Conservation (phyloP, 2,888 invertebrate genomes). For the Acleris literana region DNA sequence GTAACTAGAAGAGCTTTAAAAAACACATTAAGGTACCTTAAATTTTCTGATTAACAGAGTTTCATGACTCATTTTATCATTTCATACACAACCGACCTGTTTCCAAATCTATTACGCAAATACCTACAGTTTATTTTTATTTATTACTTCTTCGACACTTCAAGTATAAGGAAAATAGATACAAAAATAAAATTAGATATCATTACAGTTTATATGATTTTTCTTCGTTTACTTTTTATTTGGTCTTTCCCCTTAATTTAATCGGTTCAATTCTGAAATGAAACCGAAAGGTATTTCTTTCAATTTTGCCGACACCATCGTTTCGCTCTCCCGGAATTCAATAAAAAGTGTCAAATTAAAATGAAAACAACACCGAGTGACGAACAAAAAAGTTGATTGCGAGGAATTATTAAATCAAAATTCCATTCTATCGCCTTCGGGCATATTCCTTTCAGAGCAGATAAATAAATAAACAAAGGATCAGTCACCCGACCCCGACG, state of each 20-base stretch:
- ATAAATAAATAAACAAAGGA: slow-evolving; percentile 39
- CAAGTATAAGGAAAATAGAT: no score
- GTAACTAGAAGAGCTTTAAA: no score
- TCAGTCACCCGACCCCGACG: not conserved
- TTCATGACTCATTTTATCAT: no score
- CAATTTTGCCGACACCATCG: slow-evolving; percentile 26
- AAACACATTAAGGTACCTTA: no score
- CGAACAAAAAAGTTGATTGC: slow-evolving; percentile 36
- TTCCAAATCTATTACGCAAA: no score
- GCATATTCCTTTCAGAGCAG: slow-evolving; percentile 46
- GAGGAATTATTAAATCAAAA: slow-evolving; percentile 39
- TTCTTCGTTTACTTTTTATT: not conserved
- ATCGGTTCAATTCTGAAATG: slow-evolving; percentile 23
- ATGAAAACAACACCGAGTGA: slow-evolving; percentile 35
- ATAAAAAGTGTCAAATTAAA: slow-evolving; percentile 33
- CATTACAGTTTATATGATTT: not conserved
- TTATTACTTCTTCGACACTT: no score
- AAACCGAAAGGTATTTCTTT: slow-evolving; percentile 25
- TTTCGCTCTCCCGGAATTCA: slow-evolving; percentile 29
- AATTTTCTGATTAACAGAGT: no score
- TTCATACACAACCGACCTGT: no score
- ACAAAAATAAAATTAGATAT: no score
- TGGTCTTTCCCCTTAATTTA: slow-evolving; percentile 6
- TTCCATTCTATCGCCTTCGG: slow-evolving; percentile 43
- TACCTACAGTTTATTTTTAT: no score